Percentiles rank a stretch among this genome's conserved stretches.
Conservation (phyloP, 2,888 invertebrate genomes). For the Netelia fuscicornis region DNA sequence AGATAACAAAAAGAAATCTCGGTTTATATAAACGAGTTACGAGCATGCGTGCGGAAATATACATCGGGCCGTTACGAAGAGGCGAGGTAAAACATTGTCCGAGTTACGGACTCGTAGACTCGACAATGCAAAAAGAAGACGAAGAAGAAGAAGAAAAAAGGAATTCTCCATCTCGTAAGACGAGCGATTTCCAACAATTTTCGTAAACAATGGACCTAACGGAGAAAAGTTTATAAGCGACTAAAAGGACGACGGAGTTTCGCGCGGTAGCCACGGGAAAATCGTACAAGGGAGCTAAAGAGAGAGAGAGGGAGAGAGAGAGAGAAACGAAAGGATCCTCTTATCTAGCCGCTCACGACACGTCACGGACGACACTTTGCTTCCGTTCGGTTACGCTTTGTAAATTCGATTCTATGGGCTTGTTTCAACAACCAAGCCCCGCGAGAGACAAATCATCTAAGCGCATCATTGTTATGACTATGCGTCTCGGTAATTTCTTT, state of each 20-base stretch:
- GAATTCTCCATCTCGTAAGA: background rate
- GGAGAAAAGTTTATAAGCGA: conserved; percentile 22
- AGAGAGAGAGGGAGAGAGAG: conserved; percentile 17
- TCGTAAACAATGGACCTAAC: conserved; percentile 59
- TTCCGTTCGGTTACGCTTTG: conserved; percentile 67
- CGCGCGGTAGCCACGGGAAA: background rate
- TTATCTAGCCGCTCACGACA: conserved; percentile 48
- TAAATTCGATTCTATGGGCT: conserved; percentile 62
- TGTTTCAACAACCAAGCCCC: conserved; percentile 59
- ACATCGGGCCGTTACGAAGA: conserved; percentile 50
- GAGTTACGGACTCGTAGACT: conserved; percentile 31
- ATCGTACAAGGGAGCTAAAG: background rate
- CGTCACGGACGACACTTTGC: conserved; percentile 54
- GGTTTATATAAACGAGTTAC: background rate
- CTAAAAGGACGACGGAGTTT: conserved; percentile 1
- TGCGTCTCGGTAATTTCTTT: conserved; percentile 48
- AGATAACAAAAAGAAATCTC: background rate
- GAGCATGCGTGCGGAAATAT: conserved; percentile 49
- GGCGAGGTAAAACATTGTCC: conserved; percentile 44
- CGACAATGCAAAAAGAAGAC: background rate
- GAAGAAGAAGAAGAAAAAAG: background rate
- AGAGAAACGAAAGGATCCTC: conserved; percentile 11
- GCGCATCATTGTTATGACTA: conserved; percentile 64
- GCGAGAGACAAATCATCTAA: conserved; percentile 64
- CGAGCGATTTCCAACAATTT: conserved; percentile 59